Evolutionary conservation across 2,888 invertebrate species (phyloP).

Genomic region (Leptarthrus brevirostris): DNA sequence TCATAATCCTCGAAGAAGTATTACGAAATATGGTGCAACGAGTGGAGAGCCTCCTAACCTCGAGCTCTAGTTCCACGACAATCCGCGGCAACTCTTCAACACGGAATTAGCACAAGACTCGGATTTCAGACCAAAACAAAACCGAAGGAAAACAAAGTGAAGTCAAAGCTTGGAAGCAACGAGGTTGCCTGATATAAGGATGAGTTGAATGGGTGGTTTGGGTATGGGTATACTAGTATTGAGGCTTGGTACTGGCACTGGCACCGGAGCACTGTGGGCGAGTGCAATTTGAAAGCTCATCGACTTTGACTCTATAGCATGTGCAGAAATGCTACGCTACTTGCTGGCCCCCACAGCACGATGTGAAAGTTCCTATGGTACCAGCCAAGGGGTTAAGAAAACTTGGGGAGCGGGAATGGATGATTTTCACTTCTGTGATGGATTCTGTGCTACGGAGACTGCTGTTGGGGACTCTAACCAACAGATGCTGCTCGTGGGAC

Average conservation of each 20-base stretch:
- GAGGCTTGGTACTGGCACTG: no score
- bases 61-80: slow-evolving; percentile 27
- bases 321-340: slow-evolving; percentile 21
- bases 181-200: not conserved
- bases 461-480: slow-evolving; percentile 5
- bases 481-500: slow-evolving; percentile 22
- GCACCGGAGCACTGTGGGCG: not conserved
- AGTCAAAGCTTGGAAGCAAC: slow-evolving; percentile 24
- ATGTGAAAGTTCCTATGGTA: not conserved
- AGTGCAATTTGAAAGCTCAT: slow-evolving; percentile 46
- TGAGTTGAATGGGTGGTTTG: not conserved
- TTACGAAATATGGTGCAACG: not conserved
- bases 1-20: slow-evolving; percentile 33
- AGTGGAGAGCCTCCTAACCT: slow-evolving; percentile 29
- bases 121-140: slow-evolving; percentile 45
- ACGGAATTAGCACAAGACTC: slow-evolving; percentile 33
- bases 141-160: slow-evolving; percentile 36
- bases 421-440: slow-evolving; percentile 53
- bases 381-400: not conserved
- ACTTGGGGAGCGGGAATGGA: slow-evolving; percentile 31
- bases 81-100: slow-evolving; percentile 19
- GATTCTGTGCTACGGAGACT: slow-evolving; percentile 48
- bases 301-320: not conserved
- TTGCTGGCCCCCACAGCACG: not conserved
- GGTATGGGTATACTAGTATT: no score